Percentiles rank a stretch among this genome's conserved stretches.
Evolutionary conservation across 2,797 vertebrate species (phyloP).

Genomic region (Pseudomugil gertrudae): DNA sequence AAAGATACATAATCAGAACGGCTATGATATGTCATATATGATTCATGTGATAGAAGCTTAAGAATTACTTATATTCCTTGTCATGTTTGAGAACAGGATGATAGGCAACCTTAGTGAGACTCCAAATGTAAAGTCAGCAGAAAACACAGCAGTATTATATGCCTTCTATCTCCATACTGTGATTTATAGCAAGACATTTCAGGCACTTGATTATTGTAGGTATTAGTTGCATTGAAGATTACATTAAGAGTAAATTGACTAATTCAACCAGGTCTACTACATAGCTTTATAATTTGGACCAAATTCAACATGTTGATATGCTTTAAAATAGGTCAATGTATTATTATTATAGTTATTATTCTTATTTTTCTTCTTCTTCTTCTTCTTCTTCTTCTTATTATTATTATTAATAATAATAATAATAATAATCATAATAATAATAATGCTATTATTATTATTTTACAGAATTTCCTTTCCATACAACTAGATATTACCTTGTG

Average conservation of each 20-base stretch:
- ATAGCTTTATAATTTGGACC: slow-evolving; percentile 15
- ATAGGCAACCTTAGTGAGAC: slow-evolving; percentile 31
- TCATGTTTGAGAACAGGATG: slow-evolving; percentile 11
- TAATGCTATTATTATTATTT: too few relatives aligned
- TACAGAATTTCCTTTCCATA: slow-evolving; percentile 41
- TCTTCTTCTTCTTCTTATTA: too few relatives aligned
- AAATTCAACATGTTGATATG: slow-evolving; percentile 42
- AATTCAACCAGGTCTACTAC: slow-evolving; percentile 24
- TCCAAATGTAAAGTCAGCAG: slow-evolving; percentile 8
- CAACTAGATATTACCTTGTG: slow-evolving; percentile 26
- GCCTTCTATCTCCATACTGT: background rate
- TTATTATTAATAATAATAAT: too few relatives aligned
- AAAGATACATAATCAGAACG: slow-evolving; percentile 1
- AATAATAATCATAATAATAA: too few relatives aligned
- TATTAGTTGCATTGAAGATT: slow-evolving; percentile 29
- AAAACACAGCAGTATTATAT: slow-evolving; percentile 16
- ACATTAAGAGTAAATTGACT: slow-evolving; percentile 38
- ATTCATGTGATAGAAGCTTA: slow-evolving; percentile 2
- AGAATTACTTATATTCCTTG: slow-evolving; percentile 28
- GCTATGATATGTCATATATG: slow-evolving; percentile 24
- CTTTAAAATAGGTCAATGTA: too few relatives aligned
- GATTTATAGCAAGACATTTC: slow-evolving; percentile 33
- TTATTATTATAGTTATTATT: too few relatives aligned
- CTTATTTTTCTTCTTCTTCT: too few relatives aligned
- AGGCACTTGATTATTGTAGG: slow-evolving; percentile 35